phyloP scores from a whole-genome alignment of 2,113 vertebrate species.

The Cacatua alba region DNA sequence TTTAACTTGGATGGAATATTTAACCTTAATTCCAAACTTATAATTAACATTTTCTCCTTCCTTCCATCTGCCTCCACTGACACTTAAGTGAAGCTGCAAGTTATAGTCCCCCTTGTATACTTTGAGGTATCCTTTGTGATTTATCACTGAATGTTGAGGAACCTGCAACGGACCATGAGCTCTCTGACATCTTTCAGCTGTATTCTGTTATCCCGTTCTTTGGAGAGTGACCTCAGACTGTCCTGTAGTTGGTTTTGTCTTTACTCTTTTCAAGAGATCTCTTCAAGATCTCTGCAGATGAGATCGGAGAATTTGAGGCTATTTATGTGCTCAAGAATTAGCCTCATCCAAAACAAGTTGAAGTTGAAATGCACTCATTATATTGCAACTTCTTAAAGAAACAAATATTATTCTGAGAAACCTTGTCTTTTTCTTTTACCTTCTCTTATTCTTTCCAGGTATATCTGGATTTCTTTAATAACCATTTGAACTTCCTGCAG shows the following conservation, averaged over 20 bases:
- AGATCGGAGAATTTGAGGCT: not conserved
- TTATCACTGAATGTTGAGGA: not conserved
- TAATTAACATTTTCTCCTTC: not conserved
- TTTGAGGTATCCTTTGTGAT: not conserved
- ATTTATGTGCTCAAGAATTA: not conserved
- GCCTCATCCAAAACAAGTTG: not conserved
- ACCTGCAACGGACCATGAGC: not conserved
- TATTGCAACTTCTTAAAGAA: not conserved
- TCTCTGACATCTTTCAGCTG: not conserved
- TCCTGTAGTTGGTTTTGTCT: not conserved
- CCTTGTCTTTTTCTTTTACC: constrained; percentile 74
- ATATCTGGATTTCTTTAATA: constrained; percentile 81
- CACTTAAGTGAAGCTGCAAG: not conserved
- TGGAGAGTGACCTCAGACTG: not conserved
- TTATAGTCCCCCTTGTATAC: not conserved
- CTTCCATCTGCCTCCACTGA: not conserved
- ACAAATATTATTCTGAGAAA: not conserved
- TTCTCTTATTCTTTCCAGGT: constrained; percentile 81
- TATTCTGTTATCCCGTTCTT: not conserved
- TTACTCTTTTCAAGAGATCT: not conserved
- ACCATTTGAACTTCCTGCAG: constrained; percentile 75
- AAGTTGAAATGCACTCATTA: not conserved
- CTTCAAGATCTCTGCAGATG: not conserved
- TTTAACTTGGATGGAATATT: not conserved
- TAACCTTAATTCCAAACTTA: not conserved